Evolutionary conservation across 2,113 vertebrate genomes (phyloP), one percentile per base, ranked within the genome.

Genomic region (Mystacornis crossleyi): DNA sequence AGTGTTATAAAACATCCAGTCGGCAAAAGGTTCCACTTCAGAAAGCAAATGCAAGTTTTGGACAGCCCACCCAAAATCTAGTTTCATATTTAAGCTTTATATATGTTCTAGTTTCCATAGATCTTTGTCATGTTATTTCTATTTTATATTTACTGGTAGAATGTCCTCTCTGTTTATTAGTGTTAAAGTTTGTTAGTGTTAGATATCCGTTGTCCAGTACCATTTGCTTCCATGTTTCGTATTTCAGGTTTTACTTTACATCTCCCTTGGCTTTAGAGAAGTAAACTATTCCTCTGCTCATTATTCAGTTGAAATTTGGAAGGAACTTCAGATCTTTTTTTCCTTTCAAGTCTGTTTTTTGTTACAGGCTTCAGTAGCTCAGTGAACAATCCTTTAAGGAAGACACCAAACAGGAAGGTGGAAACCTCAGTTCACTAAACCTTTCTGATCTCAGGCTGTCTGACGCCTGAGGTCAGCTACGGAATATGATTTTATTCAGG

Each of bases 251-350:
- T 92, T 89, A 69, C 18, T 36, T 94, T 90, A 65, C 8, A 24
- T 66, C 36, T 90, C 70, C 38, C 61, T 93, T 80, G 48, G 33
- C 73, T 89, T 85, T 90, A 48, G 54, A 89, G 65, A 94, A 47
- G 48, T 87, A 43, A 87, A 75, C 79, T 92, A 51, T 90, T 81
- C 43, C 67, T 86, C 58, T 77, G 48, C 78, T 89, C 28, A 43
- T 90, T 94, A 53, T 61, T 95, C 61, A 72, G 45, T 24, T 70
- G 78, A 91, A 92, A 88, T 93, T 89, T 95, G 86, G 86, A 96
- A 91, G 51, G 23, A 84, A 10, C 29, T 91, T 90, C 60, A 90
- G 60, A 66, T 77, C 16, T 71, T 78, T 86, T 90, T 61, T 62
- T 78, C 19, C 36, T 93, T 78, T 65, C 66, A 84, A 65, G 61